These are phyloP conservation scores for Acrossocheilus fasciatus DNA, from an alignment of 2,797 vertebrate genomes.

Conservation along the genomic window DNA sequence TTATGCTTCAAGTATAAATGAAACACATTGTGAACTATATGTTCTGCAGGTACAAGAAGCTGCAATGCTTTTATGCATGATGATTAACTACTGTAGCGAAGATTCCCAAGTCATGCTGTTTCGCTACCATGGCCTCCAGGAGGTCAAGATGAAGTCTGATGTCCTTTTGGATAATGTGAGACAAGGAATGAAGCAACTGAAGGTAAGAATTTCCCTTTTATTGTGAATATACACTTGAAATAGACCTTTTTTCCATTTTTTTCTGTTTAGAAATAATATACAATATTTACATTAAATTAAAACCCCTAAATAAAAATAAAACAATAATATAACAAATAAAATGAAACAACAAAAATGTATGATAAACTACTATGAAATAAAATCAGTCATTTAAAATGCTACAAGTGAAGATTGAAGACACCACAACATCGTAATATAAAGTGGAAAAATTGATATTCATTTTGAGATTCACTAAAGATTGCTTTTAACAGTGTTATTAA, in stretches of 20 bases:
- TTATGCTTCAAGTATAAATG: neutral
- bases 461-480: neutral
- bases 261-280: too few species aligned
- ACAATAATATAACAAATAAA: neutral
- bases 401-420: neutral
- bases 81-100: constrained; percentile 79
- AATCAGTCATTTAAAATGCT: neutral
- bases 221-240: neutral
- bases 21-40: neutral
- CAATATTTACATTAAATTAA: neutral
- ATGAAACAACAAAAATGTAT: neutral
- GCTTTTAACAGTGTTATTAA: neutral
- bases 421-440: neutral
- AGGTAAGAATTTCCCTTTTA: neutral
- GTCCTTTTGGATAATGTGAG: constrained; percentile 78
- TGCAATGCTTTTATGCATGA: constrained; percentile 72
- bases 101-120: constrained; percentile 63
- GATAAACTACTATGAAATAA: neutral
- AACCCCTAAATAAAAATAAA: neutral
- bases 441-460: neutral
- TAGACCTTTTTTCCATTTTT: too few species aligned
- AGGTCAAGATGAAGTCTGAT: constrained; percentile 68
- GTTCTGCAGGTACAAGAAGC: constrained; percentile 66
- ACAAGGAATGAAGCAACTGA: constrained; percentile 60
- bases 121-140: rapidly evolving